Percentiles rank a stretch among this genome's conserved stretches.
These are phyloP conservation scores for Helostoma temminkii DNA, from an alignment of 2,797 vertebrate species.

Conservation along the genomic window DNA sequence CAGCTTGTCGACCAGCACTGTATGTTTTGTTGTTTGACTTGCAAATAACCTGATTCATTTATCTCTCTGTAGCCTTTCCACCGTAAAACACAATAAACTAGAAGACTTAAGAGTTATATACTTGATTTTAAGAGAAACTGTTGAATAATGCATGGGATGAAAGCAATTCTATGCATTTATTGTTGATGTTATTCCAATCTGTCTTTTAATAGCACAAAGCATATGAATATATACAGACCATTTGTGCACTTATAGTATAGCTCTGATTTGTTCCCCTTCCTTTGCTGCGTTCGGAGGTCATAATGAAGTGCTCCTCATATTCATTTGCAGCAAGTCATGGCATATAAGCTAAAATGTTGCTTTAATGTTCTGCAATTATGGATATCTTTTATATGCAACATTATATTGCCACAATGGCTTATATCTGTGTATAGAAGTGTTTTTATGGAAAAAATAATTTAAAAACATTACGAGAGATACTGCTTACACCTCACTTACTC, in stretches of 20 bases:
- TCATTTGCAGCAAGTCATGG: background rate
- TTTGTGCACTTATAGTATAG: background rate
- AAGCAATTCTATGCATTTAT: background rate
- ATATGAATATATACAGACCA: background rate
- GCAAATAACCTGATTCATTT: background rate
- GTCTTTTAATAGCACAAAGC: conserved; percentile 14
- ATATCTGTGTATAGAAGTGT: background rate
- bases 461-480: background rate
- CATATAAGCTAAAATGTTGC: conserved; percentile 9
- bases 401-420: background rate
- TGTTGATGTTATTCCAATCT: background rate
- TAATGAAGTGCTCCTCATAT: conserved; percentile 25
- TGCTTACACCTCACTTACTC: conserved; percentile 1
- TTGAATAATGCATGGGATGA: background rate
- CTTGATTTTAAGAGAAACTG: background rate
- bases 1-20: background rate
- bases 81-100: conserved; percentile 1
- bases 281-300: conserved; percentile 17
- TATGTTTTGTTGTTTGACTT: background rate
- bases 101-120: background rate
- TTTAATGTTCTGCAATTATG: background rate
- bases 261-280: conserved; percentile 13
- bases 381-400: conserved; percentile 2
- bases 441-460: conserved; percentile 26
- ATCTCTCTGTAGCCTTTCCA: conserved; percentile 6